phyloP scores from a whole-genome alignment of 2,113 vertebrate species.

The Marmota flaviventris region DNA sequence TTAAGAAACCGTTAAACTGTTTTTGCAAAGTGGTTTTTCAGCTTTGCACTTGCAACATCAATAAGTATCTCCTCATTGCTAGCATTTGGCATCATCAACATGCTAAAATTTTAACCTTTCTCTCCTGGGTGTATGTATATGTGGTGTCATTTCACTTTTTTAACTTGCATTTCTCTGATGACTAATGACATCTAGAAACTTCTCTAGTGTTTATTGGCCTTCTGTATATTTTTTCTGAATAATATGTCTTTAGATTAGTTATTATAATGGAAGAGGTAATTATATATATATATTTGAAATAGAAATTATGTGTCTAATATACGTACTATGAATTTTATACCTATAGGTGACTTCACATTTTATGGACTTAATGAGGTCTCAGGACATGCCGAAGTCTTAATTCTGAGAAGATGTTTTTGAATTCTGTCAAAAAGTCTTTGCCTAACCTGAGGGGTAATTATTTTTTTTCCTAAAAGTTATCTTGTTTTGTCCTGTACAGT shows the following conservation, averaged over 20 bases:
- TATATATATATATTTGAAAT: background rate
- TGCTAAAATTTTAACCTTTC: background rate
- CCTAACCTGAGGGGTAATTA: background rate
- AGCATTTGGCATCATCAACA: background rate
- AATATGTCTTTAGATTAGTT: background rate
- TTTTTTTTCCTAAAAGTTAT: background rate
- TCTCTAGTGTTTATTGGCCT: background rate
- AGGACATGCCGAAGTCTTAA: background rate
- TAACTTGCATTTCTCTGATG: background rate
- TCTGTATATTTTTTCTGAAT: background rate
- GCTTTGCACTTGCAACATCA: background rate
- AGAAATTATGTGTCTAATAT: background rate
- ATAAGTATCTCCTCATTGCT: background rate
- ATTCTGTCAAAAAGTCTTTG: background rate
- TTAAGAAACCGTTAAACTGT: background rate
- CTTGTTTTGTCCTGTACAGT: background rate
- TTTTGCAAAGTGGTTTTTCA: background rate
- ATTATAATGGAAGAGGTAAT: background rate
- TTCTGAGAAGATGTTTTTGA: too few relatives aligned
- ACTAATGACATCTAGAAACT: background rate
- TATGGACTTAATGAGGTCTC: background rate
- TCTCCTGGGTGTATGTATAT: accelerated
- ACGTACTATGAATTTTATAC: background rate
- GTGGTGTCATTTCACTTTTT: background rate
- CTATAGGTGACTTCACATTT: background rate